A percentile compares a stretch with the other conserved stretches of the same genome.
Conservation (phyloP, 1,140 invertebrate genomes). For the Ostrea denselamellosa region DNA sequence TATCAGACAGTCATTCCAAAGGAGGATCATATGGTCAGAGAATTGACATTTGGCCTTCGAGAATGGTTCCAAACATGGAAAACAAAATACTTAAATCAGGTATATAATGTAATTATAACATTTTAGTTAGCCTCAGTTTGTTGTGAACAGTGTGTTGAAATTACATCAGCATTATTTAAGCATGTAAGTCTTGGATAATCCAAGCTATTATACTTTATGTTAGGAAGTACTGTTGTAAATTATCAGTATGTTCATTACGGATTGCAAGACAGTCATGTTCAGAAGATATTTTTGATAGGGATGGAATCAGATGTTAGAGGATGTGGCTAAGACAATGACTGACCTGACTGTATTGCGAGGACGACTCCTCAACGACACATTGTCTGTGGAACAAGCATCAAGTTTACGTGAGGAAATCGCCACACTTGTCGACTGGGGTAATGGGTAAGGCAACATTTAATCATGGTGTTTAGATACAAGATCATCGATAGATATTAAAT, state of each 20-base stretch:
- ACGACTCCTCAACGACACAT: slow-evolving; percentile 89
- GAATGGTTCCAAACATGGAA: slow-evolving; percentile 97
- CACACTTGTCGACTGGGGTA: slow-evolving; percentile 96
- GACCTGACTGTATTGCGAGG: slow-evolving; percentile 91
- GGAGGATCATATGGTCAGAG: slow-evolving; percentile 93
- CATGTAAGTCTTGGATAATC: too few relatives aligned
- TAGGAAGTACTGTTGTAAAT: too few relatives aligned
- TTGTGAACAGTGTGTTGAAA: too few relatives aligned
- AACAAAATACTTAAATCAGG: not conserved
- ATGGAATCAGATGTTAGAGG: slow-evolving; percentile 88
- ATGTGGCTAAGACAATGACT: slow-evolving; percentile 91
- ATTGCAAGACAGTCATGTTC: too few relatives aligned
- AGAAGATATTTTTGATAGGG: slow-evolving; percentile 81
- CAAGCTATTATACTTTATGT: too few relatives aligned
- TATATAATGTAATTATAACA: not conserved
- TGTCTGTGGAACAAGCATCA: slow-evolving; percentile 92
- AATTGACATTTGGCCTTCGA: slow-evolving; percentile 91
- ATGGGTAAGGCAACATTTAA: slow-evolving; percentile 82
- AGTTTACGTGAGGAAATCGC: slow-evolving; percentile 92
- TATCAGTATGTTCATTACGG: too few relatives aligned
- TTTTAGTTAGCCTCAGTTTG: too few relatives aligned
- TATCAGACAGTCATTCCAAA: slow-evolving; percentile 85
- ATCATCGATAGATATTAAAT: too few relatives aligned
- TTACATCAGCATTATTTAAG: too few relatives aligned
- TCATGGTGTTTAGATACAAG: not conserved